Base-by-base conservation (phyloP, 2,797 vertebrate species). In the Poecile montanus region DNA sequence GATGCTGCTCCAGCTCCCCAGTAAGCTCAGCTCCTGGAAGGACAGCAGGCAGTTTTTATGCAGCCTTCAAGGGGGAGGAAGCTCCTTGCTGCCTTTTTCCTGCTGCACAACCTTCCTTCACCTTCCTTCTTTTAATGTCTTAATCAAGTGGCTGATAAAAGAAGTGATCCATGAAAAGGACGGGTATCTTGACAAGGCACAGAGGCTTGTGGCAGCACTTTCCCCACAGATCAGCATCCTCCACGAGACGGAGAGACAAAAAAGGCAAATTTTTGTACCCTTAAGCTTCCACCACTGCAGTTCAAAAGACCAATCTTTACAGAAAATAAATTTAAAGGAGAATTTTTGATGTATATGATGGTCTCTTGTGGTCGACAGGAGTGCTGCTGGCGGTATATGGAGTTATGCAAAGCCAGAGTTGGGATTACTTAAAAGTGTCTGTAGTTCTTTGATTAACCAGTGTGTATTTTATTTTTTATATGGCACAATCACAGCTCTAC, bases 241-340 rank as follows among this genome's bases (percentile, higher is more conserved):
- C 91, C 57, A 27, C 2, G 40, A 94, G 95, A 86, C 61, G 40
- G 89, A 95, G 95, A 97, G 95, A 97, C 94, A 78, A 89, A 91
- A 94, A 95, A 96, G 95, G 96, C 93, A 80, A 96, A 95, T 97
- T 98, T 96, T 98, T 98, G 97, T 98, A 97, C 97, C 97, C 97
- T 97, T 97, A 97, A 98, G 98, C 98, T 97, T 98, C 97, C 95
- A 94, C 95, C 95, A 89, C 91, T 58, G 91, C 95, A 98, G 97
- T 98, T 98, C 98, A 98, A 98, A 98, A 98, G 98, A 97, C 96
- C 97, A 97, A 97, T 98, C 98, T 98, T 98, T 98, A 98, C 97
- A 98, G 98, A 98, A 98, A 98, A 98, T 97, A 98, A 98, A 98
- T 98, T 97, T 98, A 97, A 98, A 98, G 98, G 97, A 97, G 98